Evolutionary conservation across 1,140 invertebrate species (phyloP).

Genomic region (Drosophila saltans): DNA sequence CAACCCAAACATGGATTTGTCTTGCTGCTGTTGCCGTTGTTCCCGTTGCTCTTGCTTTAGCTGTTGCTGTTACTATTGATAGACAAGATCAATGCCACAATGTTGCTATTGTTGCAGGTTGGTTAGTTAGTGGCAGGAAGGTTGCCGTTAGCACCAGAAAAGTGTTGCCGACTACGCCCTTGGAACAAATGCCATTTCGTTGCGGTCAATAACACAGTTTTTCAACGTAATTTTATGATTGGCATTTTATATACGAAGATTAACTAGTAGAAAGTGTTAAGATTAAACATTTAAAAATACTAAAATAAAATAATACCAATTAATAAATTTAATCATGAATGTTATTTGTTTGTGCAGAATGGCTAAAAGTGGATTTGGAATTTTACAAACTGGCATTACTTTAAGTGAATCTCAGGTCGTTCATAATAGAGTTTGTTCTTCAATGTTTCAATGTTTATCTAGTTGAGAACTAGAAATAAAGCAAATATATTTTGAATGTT

Average conservation of each 20-base stretch:
- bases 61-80: slow-evolving; percentile 47
- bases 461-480: too few relatives aligned
- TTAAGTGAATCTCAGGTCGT: too few relatives aligned
- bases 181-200: slow-evolving; percentile 61
- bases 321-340: too few relatives aligned
- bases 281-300: too few relatives aligned
- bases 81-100: slow-evolving; percentile 61
- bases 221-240: not conserved
- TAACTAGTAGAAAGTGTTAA: too few relatives aligned
- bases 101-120: slow-evolving; percentile 31
- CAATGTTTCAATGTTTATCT: too few relatives aligned
- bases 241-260: not conserved
- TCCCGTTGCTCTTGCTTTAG: slow-evolving; percentile 34
- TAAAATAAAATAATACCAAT: too few relatives aligned
- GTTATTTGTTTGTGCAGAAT: too few relatives aligned
- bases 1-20: slow-evolving; percentile 24
- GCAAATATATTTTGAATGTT: too few relatives aligned
- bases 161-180: slow-evolving; percentile 55
- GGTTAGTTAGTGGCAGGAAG: slow-evolving; percentile 47
- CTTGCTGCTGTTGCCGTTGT: slow-evolving; percentile 2
- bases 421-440: too few relatives aligned
- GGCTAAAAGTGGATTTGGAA: too few relatives aligned
- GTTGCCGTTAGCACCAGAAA: slow-evolving; percentile 49
- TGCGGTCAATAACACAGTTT: slow-evolving; percentile 17
- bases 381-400: too few relatives aligned